Evolutionary conservation across 2,888 invertebrate species (phyloP).

Genomic region (Xanthia icteritia): DNA sequence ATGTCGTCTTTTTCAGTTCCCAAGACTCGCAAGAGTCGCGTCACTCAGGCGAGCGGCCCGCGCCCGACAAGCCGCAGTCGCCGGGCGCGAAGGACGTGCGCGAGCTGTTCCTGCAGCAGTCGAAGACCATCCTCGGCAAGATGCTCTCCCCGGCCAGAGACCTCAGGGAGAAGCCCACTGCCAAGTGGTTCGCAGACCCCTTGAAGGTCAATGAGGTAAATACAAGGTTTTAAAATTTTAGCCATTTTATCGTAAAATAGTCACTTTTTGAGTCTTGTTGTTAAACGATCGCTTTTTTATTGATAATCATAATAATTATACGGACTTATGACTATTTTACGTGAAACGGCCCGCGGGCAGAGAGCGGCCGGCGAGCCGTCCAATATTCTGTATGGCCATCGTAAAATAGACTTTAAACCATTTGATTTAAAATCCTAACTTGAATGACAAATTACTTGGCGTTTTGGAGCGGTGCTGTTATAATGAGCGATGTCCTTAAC

Average conservation of each 20-base stretch:
- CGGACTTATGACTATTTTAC: too few species aligned
- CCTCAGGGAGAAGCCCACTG: slow-evolving; percentile 70
- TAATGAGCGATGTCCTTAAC: too few species aligned
- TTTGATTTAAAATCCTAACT: too few species aligned
- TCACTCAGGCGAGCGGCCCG: slow-evolving; percentile 72
- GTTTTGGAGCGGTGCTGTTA: too few species aligned
- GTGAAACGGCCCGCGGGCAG: too few species aligned
- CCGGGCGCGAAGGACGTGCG: slow-evolving; percentile 91
- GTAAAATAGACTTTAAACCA: too few species aligned
- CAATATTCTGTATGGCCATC: too few species aligned
- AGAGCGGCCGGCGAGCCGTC: too few species aligned
- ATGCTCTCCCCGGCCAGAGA: slow-evolving; percentile 94
- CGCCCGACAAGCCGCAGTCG: slow-evolving; percentile 69
- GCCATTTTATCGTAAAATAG: not conserved
- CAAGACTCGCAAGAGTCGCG: slow-evolving; percentile 78
- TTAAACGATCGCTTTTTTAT: not conserved
- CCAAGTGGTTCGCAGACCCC: slow-evolving; percentile 82
- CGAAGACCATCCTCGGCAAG: slow-evolving; percentile 93
- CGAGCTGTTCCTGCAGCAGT: slow-evolving; percentile 88
- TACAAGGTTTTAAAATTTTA: not conserved
- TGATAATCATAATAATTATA: too few species aligned
- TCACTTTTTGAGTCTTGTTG: not conserved
- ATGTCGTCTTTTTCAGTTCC: slow-evolving; percentile 57
- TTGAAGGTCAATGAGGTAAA: slow-evolving; percentile 56
- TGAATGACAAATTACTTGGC: too few species aligned